A percentile compares a stretch with the other conserved stretches of the same genome.
Conservation (phyloP, 2,113 vertebrate species). For the Phocoena sinus region DNA sequence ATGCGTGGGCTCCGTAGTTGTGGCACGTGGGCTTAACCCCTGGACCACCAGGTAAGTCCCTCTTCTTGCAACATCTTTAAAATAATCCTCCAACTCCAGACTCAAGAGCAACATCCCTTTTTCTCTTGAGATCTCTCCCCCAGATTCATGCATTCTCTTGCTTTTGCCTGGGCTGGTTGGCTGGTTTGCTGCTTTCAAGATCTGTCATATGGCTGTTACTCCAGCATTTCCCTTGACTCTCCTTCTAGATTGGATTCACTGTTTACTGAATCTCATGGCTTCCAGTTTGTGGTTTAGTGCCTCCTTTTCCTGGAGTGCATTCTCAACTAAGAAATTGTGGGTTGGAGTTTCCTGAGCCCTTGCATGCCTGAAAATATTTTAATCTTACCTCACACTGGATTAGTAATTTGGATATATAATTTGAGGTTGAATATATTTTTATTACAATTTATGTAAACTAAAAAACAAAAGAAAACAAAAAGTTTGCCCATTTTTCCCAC, state of each 20-base stretch:
- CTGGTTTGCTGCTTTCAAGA: neutral
- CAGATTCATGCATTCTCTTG: neutral
- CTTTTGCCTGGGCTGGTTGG: neutral
- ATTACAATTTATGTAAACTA: neutral
- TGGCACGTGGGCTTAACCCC: no score
- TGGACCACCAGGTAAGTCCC: no score
- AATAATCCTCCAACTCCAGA: neutral
- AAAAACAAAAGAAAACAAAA: neutral
- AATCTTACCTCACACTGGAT: neutral
- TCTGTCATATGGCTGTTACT: neutral
- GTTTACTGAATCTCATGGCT: neutral
- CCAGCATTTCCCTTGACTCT: neutral
- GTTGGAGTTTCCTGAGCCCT: neutral
- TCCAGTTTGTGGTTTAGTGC: neutral
- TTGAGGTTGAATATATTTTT: neutral
- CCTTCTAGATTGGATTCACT: neutral
- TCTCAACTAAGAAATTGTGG: neutral
- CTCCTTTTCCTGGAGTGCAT: neutral
- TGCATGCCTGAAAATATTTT: neutral
- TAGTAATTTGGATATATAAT: neutral
- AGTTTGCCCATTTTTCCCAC: neutral
- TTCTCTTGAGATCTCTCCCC: neutral
- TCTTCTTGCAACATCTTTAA: conserved; percentile 19
- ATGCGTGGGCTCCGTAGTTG: no score
- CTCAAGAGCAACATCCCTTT: neutral